Base-by-base conservation (phyloP, 2,797 vertebrate genomes). In the Apogon talboti region DNA sequence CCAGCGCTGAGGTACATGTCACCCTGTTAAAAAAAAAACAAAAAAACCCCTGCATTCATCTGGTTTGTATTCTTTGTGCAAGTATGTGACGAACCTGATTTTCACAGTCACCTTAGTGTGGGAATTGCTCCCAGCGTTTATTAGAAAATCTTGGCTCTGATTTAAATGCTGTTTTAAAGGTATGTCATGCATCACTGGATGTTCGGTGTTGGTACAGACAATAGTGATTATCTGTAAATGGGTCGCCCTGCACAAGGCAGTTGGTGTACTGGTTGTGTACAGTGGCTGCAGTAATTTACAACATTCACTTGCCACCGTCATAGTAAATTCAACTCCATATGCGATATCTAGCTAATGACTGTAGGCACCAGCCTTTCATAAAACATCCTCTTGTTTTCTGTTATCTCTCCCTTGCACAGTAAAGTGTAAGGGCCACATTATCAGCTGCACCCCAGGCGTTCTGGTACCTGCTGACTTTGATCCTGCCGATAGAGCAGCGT, bases 1-100 rank as follows among this genome's bases (percentile, higher is more conserved):
- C 98, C 54, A 97, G 91, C 28, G 98, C 98, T 47, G 96, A 98
- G 75, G 98, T 99, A 94, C 87, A 78, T 7, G 11, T n/a, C 11
- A 1, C 3, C 16, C 28, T 28, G 19, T n/a, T 6, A 42, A 42
- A 40, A 37, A 21, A 14, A 21, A 30, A 14, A 2, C 6, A 48
- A 16, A 24, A 11, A 16, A 47, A 47, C 7, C 45, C 7, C 9
- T 35, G 9, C 33, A n/a, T 45, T 33, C 11, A 1, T 41, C 33
- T 44, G 2, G 6, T 54, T 43, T 59, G 6, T 8, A 19, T 45
- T 14, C 18, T 54, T 41, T 24, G 52, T 40, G 1, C 11, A 11
- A 21, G 28, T 2, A 11, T 19, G 38, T 35, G 48, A 41, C 15
- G 6, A 11, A 37, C 3, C 4, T 0, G 30, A n/a, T 51, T 44